A percentile compares a stretch with the other conserved stretches of the same genome.
These are phyloP conservation scores for Papilio glaucus DNA, from an alignment of 1,140 invertebrate genomes.

Conservation along the genomic window DNA sequence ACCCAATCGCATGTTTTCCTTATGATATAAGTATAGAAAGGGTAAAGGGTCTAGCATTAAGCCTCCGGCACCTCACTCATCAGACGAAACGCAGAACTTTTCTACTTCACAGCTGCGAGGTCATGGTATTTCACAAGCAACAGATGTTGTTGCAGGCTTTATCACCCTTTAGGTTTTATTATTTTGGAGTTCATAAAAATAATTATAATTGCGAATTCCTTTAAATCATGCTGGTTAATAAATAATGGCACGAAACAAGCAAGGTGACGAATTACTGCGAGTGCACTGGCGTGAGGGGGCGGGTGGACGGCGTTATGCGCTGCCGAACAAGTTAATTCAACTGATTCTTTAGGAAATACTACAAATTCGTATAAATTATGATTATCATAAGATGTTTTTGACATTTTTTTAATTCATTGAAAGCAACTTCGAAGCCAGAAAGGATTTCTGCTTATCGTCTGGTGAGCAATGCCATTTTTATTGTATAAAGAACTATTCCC, in stretches of 20 bases:
- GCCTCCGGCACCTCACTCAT: too few relatives aligned
- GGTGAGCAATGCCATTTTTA: too few relatives aligned
- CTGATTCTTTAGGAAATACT: neutral
- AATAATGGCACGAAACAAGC: conserved; percentile 26
- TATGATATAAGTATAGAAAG: too few relatives aligned
- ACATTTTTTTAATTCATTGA: neutral
- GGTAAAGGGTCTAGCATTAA: too few relatives aligned
- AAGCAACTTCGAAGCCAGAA: too few relatives aligned
- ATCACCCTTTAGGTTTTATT: neutral
- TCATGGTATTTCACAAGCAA: too few relatives aligned
- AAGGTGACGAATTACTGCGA: conserved; percentile 46
- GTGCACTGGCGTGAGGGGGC: conserved; percentile 47
- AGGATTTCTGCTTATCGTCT: too few relatives aligned
- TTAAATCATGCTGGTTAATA: conserved; percentile 21
- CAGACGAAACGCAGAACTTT: too few relatives aligned
- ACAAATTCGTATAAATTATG: neutral
- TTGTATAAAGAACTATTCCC: too few relatives aligned
- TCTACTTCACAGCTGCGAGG: too few relatives aligned
- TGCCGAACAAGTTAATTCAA: conserved; percentile 18
- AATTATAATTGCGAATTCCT: conserved; percentile 24
- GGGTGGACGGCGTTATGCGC: conserved; percentile 46
- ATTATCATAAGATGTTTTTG: neutral
- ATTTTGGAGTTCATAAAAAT: neutral
- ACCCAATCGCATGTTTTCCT: too few relatives aligned
- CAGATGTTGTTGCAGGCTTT: too few relatives aligned